A percentile compares a stretch with the other conserved stretches of the same genome.
Evolutionary conservation across 2,888 invertebrate genomes (phyloP).

Genomic region (Notocelia uddmanniana): DNA sequence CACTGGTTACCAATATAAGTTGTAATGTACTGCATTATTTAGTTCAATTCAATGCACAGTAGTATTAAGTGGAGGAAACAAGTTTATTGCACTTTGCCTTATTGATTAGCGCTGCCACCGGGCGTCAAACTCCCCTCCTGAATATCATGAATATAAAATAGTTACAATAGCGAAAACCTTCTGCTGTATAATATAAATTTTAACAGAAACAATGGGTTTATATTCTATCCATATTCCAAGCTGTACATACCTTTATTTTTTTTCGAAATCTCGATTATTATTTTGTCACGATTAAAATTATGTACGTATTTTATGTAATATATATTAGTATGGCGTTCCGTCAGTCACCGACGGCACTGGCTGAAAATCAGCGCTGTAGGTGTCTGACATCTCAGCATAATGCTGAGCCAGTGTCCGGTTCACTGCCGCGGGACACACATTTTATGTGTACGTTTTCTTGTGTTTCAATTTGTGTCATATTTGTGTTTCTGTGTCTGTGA

Average conservation of each 20-base stretch:
- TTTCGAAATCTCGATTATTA: too few relatives aligned
- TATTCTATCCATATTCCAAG: background rate
- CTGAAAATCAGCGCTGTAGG: too few relatives aligned
- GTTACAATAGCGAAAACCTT: constrained; percentile 10
- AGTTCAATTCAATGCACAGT: background rate
- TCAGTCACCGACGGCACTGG: too few relatives aligned
- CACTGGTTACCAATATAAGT: background rate
- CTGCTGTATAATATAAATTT: background rate
- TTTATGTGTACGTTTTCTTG: too few relatives aligned
- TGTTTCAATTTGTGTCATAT: too few relatives aligned
- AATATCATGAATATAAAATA: constrained; percentile 32
- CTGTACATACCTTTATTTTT: background rate
- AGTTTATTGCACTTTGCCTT: constrained; percentile 38
- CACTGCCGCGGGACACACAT: too few relatives aligned
- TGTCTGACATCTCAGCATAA: too few relatives aligned
- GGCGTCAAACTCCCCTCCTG: constrained; percentile 29
- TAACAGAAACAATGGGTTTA: background rate
- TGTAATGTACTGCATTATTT: background rate
- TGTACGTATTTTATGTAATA: too few relatives aligned
- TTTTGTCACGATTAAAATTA: too few relatives aligned
- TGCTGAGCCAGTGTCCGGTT: too few relatives aligned
- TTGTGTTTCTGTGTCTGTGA: too few relatives aligned
- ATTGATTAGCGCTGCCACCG: constrained; percentile 17
- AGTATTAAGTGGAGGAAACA: background rate
- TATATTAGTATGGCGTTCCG: too few relatives aligned